Conservation (phyloP, 2,113 vertebrate species). For the Coptodon bakossiorum region DNA sequence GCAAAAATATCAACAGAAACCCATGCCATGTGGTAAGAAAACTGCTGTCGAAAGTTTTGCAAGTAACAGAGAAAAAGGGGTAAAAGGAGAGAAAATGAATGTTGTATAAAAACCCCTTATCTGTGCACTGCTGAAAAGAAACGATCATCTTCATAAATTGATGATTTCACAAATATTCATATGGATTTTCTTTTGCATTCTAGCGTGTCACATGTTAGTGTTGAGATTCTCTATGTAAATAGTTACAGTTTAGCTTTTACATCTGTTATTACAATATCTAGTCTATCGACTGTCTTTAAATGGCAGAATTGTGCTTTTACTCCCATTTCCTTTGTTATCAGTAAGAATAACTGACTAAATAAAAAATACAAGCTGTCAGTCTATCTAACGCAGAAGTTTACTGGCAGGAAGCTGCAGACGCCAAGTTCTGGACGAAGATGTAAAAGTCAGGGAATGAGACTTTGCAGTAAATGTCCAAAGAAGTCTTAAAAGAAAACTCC, state of each 20-base stretch:
- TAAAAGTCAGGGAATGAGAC: slow-evolving; percentile 72
- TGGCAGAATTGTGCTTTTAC: slow-evolving; percentile 99
- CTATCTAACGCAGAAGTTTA: slow-evolving; percentile 82
- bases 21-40: slow-evolving; percentile 98
- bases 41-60: slow-evolving; percentile 73
- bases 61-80: slow-evolving; percentile 43
- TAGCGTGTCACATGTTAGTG: slow-evolving; percentile 91
- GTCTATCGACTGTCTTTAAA: slow-evolving; percentile 85
- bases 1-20: slow-evolving; percentile 96
- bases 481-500: slow-evolving; percentile 57
- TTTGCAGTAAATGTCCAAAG: slow-evolving; percentile 44
- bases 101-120: slow-evolving; percentile 96
- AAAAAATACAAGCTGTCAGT: slow-evolving; percentile 81
- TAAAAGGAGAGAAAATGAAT: slow-evolving; percentile 72
- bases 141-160: slow-evolving; percentile 77
- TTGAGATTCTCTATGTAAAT: slow-evolving; percentile 81
- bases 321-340: slow-evolving; percentile 87
- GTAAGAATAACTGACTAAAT: slow-evolving; percentile 82
- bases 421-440: slow-evolving; percentile 79
- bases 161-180: slow-evolving; percentile 92
- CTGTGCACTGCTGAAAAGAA: slow-evolving; percentile 89
- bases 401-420: slow-evolving; percentile 89
- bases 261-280: slow-evolving; percentile 82
- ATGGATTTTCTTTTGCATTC: slow-evolving; percentile 92
- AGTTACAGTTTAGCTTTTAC: slow-evolving; percentile 92